These are phyloP conservation scores for Amazona vittata DNA, from an alignment of 2,113 vertebrate genomes.

Conservation along the genomic window DNA sequence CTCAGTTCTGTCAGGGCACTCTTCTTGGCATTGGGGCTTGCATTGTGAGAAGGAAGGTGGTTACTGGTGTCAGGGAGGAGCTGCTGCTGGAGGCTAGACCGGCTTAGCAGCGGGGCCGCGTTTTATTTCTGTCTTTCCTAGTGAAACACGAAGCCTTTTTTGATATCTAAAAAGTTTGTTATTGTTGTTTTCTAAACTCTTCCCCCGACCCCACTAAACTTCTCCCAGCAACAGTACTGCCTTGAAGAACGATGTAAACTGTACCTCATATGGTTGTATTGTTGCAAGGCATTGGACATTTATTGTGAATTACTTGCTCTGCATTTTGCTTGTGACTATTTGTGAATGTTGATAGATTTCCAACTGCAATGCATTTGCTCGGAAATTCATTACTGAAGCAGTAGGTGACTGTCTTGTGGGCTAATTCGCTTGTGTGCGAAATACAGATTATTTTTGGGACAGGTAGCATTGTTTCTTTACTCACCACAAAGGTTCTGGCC, in stretches of 20 bases:
- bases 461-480: background rate
- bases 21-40: background rate
- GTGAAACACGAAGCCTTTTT: background rate
- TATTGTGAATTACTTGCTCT: background rate
- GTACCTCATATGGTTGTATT: rapidly evolving
- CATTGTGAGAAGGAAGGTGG: background rate
- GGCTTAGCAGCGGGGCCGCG: background rate
- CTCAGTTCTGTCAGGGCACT: background rate
- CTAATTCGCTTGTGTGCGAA: background rate
- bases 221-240: background rate
- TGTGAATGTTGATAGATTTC: background rate
- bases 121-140: background rate
- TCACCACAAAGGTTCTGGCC: background rate
- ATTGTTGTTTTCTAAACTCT: background rate
- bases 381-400: background rate
- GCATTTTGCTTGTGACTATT: background rate
- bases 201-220: background rate
- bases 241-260: background rate
- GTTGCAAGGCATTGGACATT: background rate
- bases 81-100: background rate
- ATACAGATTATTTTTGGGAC: background rate
- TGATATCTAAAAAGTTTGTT: background rate
- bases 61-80: background rate
- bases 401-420: background rate
- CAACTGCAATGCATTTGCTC: background rate